Conservation (phyloP, 2,797 vertebrate genomes). For the Scomberomorus guttatus region DNA sequence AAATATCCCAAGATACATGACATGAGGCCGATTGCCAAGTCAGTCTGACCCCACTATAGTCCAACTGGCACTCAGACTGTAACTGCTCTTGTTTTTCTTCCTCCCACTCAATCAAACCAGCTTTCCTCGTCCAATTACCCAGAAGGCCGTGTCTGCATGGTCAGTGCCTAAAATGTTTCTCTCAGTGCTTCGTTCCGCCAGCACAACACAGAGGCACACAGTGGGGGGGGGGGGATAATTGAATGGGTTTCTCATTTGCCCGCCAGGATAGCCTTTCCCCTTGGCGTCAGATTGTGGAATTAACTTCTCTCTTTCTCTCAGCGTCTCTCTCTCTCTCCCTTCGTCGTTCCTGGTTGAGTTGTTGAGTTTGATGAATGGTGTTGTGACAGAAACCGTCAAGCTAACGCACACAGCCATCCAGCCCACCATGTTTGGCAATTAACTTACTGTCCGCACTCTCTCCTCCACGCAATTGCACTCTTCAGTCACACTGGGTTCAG, state of each 20-base stretch:
- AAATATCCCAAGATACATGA: conserved; percentile 25
- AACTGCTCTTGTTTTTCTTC: conserved; percentile 44
- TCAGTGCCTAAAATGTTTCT: conserved; percentile 45
- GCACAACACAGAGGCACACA: conserved; percentile 15
- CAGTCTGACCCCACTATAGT: conserved; percentile 8
- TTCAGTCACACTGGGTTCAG: conserved; percentile 19
- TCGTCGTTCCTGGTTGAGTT: conserved; percentile 35
- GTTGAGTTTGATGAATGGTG: conserved; percentile 77
- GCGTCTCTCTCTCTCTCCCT: conserved; percentile 6
- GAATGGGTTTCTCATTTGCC: conserved; percentile 69
- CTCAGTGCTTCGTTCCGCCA: conserved; percentile 22
- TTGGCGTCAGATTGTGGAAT: conserved; percentile 60
- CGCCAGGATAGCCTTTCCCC: conserved; percentile 56
- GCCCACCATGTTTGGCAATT: conserved; percentile 64
- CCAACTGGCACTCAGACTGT: conserved; percentile 26
- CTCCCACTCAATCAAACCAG: conserved; percentile 59
- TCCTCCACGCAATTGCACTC: conserved; percentile 21
- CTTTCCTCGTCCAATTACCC: conserved; percentile 67
- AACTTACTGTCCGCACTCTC: conserved; percentile 60
- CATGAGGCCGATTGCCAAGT: conserved; percentile 17
- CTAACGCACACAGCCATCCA: conserved; percentile 47
- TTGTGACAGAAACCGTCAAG: conserved; percentile 77
- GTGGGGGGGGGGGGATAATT: conserved; percentile 43
- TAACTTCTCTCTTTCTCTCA: conserved; percentile 37
- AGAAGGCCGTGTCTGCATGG: conserved; percentile 49